phyloP scores from a whole-genome alignment of 2,797 vertebrate genomes.

The Fistularia commersonii region DNA sequence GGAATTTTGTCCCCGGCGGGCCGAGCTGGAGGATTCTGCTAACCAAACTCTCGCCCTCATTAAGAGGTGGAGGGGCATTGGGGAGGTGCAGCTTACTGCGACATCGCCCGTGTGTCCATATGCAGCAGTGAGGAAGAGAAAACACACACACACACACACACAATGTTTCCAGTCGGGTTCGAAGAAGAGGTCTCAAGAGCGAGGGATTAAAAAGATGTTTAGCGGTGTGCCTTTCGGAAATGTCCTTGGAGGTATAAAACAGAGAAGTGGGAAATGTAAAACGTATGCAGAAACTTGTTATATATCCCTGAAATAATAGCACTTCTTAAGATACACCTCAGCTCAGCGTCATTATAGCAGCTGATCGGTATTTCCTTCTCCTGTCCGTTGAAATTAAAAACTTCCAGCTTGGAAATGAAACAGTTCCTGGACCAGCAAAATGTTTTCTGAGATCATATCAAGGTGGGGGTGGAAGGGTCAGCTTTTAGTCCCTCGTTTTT shows the following conservation, averaged over 20 bases:
- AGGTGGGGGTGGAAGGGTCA: too few species aligned
- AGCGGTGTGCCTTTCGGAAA: too few species aligned
- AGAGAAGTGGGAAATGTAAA: too few species aligned
- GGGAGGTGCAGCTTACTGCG: conserved; percentile 99
- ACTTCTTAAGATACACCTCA: neutral
- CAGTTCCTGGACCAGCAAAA: too few species aligned
- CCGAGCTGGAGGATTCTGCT: conserved; percentile 99
- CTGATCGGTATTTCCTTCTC: too few species aligned
- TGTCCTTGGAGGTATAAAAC: too few species aligned
- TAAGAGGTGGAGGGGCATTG: conserved; percentile 98
- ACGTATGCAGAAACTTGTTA: neutral
- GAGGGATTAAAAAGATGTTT: too few species aligned
- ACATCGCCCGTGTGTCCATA: conserved; percentile 75
- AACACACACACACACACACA: conserved; percentile 37
- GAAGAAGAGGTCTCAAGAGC: conserved; percentile 2
- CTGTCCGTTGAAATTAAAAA: too few species aligned
- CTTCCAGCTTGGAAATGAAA: too few species aligned
- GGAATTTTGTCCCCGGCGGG: conserved; percentile 98
- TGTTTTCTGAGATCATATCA: too few species aligned
- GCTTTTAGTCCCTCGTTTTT: too few species aligned
- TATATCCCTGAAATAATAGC: neutral
- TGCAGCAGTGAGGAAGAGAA: conserved; percentile 94
- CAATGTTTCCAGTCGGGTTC: conserved; percentile 45
- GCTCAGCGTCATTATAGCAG: too few species aligned
- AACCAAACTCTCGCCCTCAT: conserved; percentile 99